Percentiles rank a stretch among this genome's conserved stretches.
These are phyloP conservation scores for Ernsta delagoae DNA, from an alignment of 2,888 invertebrate genomes.

Conservation along the genomic window DNA sequence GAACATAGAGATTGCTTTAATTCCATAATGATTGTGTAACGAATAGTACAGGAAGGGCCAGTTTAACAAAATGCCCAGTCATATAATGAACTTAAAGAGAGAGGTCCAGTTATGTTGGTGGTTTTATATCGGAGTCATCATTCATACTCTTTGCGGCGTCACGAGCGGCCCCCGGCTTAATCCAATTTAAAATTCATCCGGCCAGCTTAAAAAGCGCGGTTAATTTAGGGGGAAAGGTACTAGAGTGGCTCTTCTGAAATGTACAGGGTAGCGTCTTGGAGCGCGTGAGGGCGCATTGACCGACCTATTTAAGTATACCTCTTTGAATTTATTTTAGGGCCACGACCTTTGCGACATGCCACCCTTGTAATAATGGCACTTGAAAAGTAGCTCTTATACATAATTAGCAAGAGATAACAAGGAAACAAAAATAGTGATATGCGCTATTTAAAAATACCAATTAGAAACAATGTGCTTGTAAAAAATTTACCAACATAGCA, in stretches of 20 bases:
- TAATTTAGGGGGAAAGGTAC: slow-evolving; percentile 55
- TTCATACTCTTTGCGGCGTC: slow-evolving; percentile 80
- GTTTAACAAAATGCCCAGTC: slow-evolving; percentile 40
- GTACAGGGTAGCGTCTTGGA: slow-evolving; percentile 59
- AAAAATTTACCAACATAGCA: neutral
- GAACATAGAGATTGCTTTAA: slow-evolving; percentile 76
- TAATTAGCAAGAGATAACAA: slow-evolving; percentile 25
- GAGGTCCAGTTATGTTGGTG: slow-evolving; percentile 49
- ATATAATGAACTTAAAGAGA: slow-evolving; percentile 40
- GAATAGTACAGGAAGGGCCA: slow-evolving; percentile 45
- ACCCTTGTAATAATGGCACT: slow-evolving; percentile 51
- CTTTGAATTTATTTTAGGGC: slow-evolving; percentile 58
- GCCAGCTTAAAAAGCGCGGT: slow-evolving; percentile 67
- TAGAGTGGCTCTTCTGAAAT: slow-evolving; percentile 48
- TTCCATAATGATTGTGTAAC: slow-evolving; percentile 71
- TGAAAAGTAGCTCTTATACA: slow-evolving; percentile 21
- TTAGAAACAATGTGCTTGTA: too few relatives aligned
- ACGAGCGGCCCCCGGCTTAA: slow-evolving; percentile 77
- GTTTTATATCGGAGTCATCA: slow-evolving; percentile 66
- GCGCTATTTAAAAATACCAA: neutral
- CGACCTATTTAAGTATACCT: slow-evolving; percentile 69
- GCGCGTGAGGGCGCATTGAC: slow-evolving; percentile 75
- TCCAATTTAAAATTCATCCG: slow-evolving; percentile 79
- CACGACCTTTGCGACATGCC: slow-evolving; percentile 50
- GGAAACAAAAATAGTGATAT: neutral